Percentiles rank a stretch among this genome's conserved stretches.
Conservation (phyloP, 2,888 invertebrate genomes). For the Acrobasis repandana region DNA sequence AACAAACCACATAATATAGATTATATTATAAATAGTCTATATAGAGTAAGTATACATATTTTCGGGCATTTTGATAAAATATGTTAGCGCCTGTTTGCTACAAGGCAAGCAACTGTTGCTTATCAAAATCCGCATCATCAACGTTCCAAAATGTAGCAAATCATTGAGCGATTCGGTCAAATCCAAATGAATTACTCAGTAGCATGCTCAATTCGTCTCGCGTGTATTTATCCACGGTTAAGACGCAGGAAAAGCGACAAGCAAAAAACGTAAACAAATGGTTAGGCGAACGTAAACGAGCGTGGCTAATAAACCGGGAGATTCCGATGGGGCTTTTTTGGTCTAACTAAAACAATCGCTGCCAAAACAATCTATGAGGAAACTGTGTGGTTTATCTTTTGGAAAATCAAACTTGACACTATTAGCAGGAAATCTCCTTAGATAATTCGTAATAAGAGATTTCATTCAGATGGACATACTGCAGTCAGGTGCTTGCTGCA, state of each 20-base stretch:
- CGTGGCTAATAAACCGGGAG: conserved; percentile 53
- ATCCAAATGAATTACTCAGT: conserved; percentile 30
- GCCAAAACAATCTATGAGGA: conserved; percentile 44
- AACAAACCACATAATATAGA: no score
- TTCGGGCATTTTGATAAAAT: no score
- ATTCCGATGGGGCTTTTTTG: conserved; percentile 64
- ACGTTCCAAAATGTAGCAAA: no score
- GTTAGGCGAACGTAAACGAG: conserved; percentile 48
- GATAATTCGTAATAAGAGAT: no score
- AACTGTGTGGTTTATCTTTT: conserved; percentile 28
- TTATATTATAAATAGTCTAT: no score
- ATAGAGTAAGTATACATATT: no score
- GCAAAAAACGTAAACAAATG: conserved; percentile 65
- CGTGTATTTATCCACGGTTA: background rate
- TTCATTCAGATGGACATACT: no score
- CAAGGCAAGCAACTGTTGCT: no score
- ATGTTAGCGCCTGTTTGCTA: no score
- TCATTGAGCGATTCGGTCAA: background rate
- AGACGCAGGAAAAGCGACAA: conserved; percentile 23
- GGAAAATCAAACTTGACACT: background rate
- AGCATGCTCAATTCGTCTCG: background rate
- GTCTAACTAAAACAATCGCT: conserved; percentile 37
- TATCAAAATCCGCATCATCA: no score
- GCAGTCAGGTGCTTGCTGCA: no score
- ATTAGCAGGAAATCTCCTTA: background rate